A percentile compares a stretch with the other conserved stretches of the same genome.
phyloP scores from a whole-genome alignment of 2,113 vertebrate species.

The Aegypius monachus region DNA sequence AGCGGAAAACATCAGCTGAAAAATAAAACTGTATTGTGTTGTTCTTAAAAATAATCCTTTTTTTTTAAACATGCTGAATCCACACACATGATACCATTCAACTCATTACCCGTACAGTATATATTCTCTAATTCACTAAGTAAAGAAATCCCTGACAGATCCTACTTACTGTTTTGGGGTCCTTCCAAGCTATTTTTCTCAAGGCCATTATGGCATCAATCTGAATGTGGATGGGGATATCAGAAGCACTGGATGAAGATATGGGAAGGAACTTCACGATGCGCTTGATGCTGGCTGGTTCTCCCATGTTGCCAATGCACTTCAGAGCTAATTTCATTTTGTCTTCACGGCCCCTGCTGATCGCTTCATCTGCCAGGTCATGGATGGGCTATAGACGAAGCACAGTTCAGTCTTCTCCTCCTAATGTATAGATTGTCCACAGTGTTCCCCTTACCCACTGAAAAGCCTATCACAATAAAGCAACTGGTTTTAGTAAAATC shows the following conservation, averaged over 20 bases:
- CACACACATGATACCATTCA: background rate
- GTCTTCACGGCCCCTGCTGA: constrained; percentile 64
- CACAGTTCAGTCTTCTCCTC: background rate
- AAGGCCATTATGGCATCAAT: constrained; percentile 80
- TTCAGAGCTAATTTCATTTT: constrained; percentile 80
- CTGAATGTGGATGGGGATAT: constrained; percentile 67
- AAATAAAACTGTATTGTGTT: background rate
- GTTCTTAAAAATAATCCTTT: background rate
- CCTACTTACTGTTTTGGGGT: constrained; percentile 75
- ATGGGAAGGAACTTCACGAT: constrained; percentile 79
- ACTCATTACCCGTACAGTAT: background rate
- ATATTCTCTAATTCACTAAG: background rate
- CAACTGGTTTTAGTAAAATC: background rate
- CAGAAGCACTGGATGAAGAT: constrained; percentile 65
- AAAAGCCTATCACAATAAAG: background rate
- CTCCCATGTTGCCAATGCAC: constrained; percentile 84
- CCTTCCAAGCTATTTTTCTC: constrained; percentile 76
- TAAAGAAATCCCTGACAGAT: background rate
- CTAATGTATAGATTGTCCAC: background rate
- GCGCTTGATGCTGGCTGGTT: constrained; percentile 80
- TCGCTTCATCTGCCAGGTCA: constrained; percentile 73
- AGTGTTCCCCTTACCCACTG: background rate
- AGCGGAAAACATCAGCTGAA: background rate
- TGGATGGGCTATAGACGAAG: constrained; percentile 77
- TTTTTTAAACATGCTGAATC: background rate